Evolutionary conservation across 1,140 invertebrate genomes (phyloP).

Genomic region (Gryllus bimaculatus): DNA sequence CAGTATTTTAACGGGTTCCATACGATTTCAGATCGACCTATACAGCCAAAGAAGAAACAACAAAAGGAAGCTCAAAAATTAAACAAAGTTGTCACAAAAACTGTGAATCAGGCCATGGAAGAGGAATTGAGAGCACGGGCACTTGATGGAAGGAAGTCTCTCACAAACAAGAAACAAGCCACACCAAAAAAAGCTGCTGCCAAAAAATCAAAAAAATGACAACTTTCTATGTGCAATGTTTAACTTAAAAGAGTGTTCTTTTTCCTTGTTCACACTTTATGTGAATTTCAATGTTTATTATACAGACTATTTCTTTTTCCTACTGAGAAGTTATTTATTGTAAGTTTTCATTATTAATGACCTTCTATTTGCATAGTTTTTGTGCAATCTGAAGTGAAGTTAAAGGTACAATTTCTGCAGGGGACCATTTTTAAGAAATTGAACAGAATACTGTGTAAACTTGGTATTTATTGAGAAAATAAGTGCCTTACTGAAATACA

Average conservation of each 20-base stretch:
- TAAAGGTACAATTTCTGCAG: background rate
- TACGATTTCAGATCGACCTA: conserved; percentile 42
- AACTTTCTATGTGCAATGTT: conserved; percentile 8
- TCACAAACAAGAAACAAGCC: conserved; percentile 31
- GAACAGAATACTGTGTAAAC: background rate
- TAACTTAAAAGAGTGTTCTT: background rate
- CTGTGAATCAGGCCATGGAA: conserved; percentile 50
- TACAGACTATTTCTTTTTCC: conserved; percentile 9
- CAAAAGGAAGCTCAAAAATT: conserved; percentile 46
- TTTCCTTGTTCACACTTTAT: background rate
- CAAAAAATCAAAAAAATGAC: conserved; percentile 15
- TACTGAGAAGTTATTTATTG: conserved; percentile 21
- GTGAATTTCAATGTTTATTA: conserved; percentile 8
- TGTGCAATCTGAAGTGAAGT: background rate
- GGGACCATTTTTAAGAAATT: background rate
- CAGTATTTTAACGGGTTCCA: conserved; percentile 3
- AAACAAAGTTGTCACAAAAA: conserved; percentile 50
- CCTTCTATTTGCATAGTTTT: background rate
- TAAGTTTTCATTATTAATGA: conserved; percentile 11
- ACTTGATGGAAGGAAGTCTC: conserved; percentile 37
- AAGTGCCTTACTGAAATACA: background rate
- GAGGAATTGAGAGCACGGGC: conserved; percentile 47
- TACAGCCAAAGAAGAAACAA: conserved; percentile 49
- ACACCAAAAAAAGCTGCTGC: conserved; percentile 17
- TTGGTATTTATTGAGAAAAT: conserved; percentile 6